phyloP scores from a whole-genome alignment of 2,113 vertebrate species.

The Loxodonta africana region DNA sequence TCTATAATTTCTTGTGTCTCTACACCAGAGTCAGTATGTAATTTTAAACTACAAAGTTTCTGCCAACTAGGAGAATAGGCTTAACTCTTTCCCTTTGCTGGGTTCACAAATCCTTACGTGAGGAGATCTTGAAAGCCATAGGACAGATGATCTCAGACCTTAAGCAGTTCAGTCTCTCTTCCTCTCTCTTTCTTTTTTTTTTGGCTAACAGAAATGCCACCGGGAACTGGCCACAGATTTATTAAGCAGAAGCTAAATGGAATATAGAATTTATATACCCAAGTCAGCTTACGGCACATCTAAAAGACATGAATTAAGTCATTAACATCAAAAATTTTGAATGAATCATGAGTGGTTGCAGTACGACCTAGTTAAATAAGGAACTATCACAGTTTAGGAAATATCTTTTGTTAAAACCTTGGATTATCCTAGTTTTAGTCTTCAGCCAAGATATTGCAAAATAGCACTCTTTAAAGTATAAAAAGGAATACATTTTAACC shows the following conservation, averaged over 20 bases:
- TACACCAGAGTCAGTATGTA: slow-evolving; percentile 94
- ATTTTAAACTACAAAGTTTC: slow-evolving; percentile 94
- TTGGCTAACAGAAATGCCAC: slow-evolving; percentile 78
- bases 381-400: background rate
- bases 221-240: slow-evolving; percentile 75
- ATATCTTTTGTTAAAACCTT: slow-evolving; percentile 30
- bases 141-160: slow-evolving; percentile 73
- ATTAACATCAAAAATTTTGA: slow-evolving; percentile 67
- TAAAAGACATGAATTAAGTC: slow-evolving; percentile 66
- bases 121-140: slow-evolving; percentile 43
- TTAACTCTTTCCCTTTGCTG: slow-evolving; percentile 90
- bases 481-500: slow-evolving; percentile 18
- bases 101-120: slow-evolving; percentile 79
- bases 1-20: slow-evolving; percentile 96
- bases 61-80: slow-evolving; percentile 90
- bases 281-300: slow-evolving; percentile 62
- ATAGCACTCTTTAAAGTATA: background rate
- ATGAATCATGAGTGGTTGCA: background rate
- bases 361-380: background rate
- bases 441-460: background rate
- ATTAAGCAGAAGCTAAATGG: slow-evolving; percentile 79
- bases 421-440: background rate
- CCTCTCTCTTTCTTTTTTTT: background rate
- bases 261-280: slow-evolving; percentile 41
- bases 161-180: slow-evolving; percentile 35